Evolutionary conservation across 2,888 invertebrate genomes (phyloP), one percentile per base, ranked within the genome.

Genomic region (Zygogramma bicolorata): DNA sequence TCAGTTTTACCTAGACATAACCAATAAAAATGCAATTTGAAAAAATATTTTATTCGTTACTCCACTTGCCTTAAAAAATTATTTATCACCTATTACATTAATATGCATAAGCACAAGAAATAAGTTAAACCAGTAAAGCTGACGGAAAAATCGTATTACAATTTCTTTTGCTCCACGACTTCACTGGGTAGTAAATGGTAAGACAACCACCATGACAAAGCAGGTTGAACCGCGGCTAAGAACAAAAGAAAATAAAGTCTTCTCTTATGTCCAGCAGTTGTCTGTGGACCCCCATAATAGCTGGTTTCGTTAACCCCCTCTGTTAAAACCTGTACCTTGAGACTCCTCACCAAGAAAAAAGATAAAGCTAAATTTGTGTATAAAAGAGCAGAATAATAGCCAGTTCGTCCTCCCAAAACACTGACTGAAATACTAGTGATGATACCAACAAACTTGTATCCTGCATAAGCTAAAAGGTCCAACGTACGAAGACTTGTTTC

Each of bases 381-480:
- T 0, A 92, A 84, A 63, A 98, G 88, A 8, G 91, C 88, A 68
- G 90, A 84, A 85, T 96, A 97, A 86, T 97, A 99, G 0, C 95
- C 97, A 0, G 92, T 89, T 76, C 89, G 90, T 68, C 93, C 91
- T 78, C 95, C 91, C 58, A 93, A 73, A 75, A 97, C 88, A 60
- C 94, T 96, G 10, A 92, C 85, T 70, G 93, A 86, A 58, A 97
- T 88, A 67, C 96, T 92, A 53, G 91, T 90, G 74, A 96, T 93
- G 83, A 97, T 96, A 81, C 95, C 95, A 18, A 95, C 95, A 89
- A 96, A 99, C 89, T 99, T 99, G 88, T 99, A 99, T 31, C 98
- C 97, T 59, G 95, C 95, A 88, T 94, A 99, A 8, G 99, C 95
- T 68, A 99, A 87, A 80, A 99, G 89, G 88, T 99, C 99, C 82